Evolutionary conservation across 2,888 invertebrate genomes (phyloP), one percentile per base, ranked within the genome.

Genomic region (Proisotoma minuta): DNA sequence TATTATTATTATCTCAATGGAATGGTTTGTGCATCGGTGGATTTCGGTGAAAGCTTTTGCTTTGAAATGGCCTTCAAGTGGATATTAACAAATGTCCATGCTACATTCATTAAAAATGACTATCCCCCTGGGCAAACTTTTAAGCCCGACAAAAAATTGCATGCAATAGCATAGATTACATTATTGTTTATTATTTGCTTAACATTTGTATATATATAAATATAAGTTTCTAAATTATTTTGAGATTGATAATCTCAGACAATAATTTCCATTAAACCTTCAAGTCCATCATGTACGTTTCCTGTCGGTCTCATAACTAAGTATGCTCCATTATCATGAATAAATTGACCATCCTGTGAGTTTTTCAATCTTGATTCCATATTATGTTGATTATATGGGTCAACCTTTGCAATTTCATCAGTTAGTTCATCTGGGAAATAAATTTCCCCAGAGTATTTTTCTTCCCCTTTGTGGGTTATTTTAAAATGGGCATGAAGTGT

Each of bases 401-500:
- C 54, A 5, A 60, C 43, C 3, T 40, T 57, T 1, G 53, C 51
- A 8, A 68, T 59, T 48, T 65, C 54, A 27, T 69, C 69, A 2
- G 63, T 59, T 12, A 65, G 20, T 0, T 59, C 47, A 27, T 67
- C 65, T 1, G 62, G 54, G 49, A 69, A 69, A 43, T 67, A 69
- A 18, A 69, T 61, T 47, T 69, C 66, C 22, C 69, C 69, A 2
- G 63, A 59, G 34, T 60, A 65, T 22, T 56, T 57, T 15, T 27
- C 27, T n/a, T 63, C 53, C 2, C 49, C 61, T 24, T 48, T 63
- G 15, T 53, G 15, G 20, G 63, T 61, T 24, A 68, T 60, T 60
- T 63, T 68, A 22, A 67, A 66, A 40, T 69, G 69, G 40, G 63
- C 62, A 34, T 69, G 69, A 12, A 67, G 60, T 1, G 66, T 63